Conservation (phyloP, 2,888 invertebrate genomes). For the Incurvaria masculella region DNA sequence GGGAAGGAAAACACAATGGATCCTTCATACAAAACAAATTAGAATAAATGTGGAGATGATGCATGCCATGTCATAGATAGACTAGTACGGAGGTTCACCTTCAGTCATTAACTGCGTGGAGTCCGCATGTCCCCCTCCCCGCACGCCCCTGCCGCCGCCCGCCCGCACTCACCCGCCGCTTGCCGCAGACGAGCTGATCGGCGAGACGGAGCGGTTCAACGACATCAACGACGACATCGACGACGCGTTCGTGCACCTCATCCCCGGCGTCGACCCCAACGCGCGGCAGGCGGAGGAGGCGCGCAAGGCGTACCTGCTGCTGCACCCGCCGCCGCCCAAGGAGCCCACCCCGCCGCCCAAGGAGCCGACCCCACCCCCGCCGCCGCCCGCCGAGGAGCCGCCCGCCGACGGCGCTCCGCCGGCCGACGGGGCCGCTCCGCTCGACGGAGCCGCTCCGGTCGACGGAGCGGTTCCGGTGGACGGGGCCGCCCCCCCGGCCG, state of each 20-base stretch:
- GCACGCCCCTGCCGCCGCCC: slow-evolving; percentile 15
- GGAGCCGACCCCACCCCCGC: slow-evolving; percentile 22
- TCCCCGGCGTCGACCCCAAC: slow-evolving; percentile 56
- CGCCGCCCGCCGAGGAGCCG: slow-evolving; percentile 15
- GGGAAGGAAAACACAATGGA: background rate
- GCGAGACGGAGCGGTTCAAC: slow-evolving; percentile 89
- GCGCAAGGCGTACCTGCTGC: slow-evolving; percentile 19
- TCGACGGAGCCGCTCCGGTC: slow-evolving; percentile 26
- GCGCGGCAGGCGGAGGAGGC: slow-evolving; percentile 30
- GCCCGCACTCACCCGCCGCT: slow-evolving; percentile 20
- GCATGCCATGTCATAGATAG: background rate
- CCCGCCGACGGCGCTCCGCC: slow-evolving; percentile 19
- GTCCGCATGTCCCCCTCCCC: slow-evolving; percentile 33
- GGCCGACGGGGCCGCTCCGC: slow-evolving; percentile 22
- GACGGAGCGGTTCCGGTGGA: slow-evolving; percentile 24
- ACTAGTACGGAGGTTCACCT: background rate
- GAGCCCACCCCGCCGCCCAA: slow-evolving; percentile 24
- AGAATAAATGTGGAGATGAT: background rate
- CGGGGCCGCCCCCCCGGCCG: slow-evolving; percentile 25
- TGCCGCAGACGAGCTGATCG: slow-evolving; percentile 78
- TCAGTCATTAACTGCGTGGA: slow-evolving; percentile 17
- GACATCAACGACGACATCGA: slow-evolving; percentile 92
- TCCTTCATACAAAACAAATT: background rate
- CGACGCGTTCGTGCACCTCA: slow-evolving; percentile 84
- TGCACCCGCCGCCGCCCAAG: slow-evolving; percentile 15